Conservation (phyloP, 2,113 vertebrate genomes). For the Neogale vison region DNA sequence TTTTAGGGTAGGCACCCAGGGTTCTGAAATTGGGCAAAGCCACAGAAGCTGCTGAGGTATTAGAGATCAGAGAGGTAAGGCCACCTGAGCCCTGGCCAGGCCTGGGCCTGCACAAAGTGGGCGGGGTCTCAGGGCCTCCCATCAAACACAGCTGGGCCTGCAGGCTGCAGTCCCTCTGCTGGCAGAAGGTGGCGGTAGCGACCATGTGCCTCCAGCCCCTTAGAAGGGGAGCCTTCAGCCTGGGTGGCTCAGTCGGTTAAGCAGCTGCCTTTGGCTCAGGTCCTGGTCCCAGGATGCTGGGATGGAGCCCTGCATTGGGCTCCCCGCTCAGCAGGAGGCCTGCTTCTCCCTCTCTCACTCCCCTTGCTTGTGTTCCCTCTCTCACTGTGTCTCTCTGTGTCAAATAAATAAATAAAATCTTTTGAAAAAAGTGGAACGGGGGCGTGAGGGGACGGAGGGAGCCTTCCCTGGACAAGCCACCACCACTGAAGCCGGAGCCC, state of each 20-base stretch:
- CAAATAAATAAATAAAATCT: too few species aligned
- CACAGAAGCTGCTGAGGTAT: background rate
- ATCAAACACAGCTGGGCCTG: background rate
- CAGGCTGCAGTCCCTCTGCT: background rate
- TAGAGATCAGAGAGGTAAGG: background rate
- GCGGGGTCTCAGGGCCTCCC: background rate
- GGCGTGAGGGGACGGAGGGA: background rate
- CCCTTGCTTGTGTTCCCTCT: too few species aligned
- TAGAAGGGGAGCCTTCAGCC: background rate
- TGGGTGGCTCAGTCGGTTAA: too few species aligned
- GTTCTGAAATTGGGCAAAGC: conserved; percentile 14
- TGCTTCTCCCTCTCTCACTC: too few species aligned
- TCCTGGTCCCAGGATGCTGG: too few species aligned
- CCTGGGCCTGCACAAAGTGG: background rate
- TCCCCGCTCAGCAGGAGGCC: too few species aligned
- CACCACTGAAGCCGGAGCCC: background rate
- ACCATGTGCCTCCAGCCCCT: background rate
- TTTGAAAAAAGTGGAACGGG: too few species aligned
- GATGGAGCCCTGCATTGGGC: too few species aligned
- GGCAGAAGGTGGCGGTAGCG: background rate
- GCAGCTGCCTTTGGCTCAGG: too few species aligned
- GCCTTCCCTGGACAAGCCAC: background rate
- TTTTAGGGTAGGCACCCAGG: background rate
- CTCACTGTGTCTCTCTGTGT: too few species aligned
- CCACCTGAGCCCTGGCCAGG: background rate